phyloP scores from a whole-genome alignment of 1,140 invertebrate genomes.

The Leucophenga varia region DNA sequence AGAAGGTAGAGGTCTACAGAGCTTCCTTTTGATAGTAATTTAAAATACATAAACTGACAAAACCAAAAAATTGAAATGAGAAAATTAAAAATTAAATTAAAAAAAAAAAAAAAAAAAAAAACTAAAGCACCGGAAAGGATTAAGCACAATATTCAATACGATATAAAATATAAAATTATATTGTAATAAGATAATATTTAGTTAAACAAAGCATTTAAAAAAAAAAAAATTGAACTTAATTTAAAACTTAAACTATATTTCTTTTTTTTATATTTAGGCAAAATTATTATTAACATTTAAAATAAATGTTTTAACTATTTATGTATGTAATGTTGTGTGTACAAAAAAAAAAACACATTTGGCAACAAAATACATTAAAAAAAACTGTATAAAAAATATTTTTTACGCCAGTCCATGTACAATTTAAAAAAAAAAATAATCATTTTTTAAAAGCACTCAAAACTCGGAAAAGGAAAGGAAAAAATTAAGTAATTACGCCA shows the following conservation, averaged over 20 bases:
- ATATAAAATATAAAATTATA: conserved; percentile 2
- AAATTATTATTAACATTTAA: too few species aligned
- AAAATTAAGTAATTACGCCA: background rate
- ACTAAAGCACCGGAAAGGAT: conserved; percentile 15
- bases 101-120: conserved; percentile 10
- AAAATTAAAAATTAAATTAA: conserved; percentile 1
- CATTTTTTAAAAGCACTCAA: background rate
- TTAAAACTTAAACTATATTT: too few species aligned
- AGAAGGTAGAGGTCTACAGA: background rate
- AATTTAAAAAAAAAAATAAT: background rate
- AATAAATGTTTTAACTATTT: too few species aligned
- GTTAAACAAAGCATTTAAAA: too few species aligned
- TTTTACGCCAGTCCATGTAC: too few species aligned
- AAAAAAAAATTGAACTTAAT: too few species aligned
- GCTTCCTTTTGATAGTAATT: background rate
- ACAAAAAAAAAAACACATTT: too few species aligned
- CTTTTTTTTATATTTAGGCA: too few species aligned
- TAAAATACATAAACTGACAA: background rate
- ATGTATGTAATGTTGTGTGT: too few species aligned
- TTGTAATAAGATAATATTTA: conserved; percentile 6
- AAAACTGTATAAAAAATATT: too few species aligned
- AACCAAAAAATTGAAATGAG: background rate
- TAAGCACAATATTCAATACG: conserved; percentile 11
- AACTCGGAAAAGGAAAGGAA: background rate
- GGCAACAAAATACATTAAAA: too few species aligned